phyloP scores from a whole-genome alignment of 2,113 vertebrate species.

The Ptychochromis oligacanthus region DNA sequence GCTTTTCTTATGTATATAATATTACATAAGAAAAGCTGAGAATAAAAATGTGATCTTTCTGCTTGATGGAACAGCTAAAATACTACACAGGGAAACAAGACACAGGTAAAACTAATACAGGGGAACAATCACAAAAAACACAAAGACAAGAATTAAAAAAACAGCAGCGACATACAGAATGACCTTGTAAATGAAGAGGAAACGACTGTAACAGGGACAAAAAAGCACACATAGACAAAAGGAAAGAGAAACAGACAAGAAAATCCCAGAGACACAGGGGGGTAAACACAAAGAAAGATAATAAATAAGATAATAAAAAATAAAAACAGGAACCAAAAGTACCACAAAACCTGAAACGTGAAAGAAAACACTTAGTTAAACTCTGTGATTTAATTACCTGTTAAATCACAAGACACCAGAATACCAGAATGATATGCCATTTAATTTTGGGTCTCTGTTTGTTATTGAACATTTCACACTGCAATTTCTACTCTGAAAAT shows the following conservation, averaged over 20 bases:
- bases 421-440: not conserved
- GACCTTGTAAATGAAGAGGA: not conserved
- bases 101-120: not conserved
- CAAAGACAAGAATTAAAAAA: not conserved
- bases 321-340: too few species aligned
- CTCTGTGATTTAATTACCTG: not conserved
- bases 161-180: not conserved
- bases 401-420: not conserved
- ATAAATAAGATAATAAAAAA: too few species aligned
- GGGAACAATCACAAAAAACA: not conserved
- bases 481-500: not conserved
- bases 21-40: too few species aligned
- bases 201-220: not conserved
- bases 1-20: too few species aligned
- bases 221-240: not conserved
- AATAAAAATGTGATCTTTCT: not conserved
- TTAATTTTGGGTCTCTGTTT: not conserved
- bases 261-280: fast-evolving
- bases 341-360: too few species aligned
- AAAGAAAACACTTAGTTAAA: not conserved
- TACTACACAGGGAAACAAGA: too few species aligned
- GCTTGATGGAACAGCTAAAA: not conserved
- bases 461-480: not conserved
- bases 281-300: too few species aligned
- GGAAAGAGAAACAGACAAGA: fast-evolving